Evolutionary conservation across 2,888 invertebrate species (phyloP), one percentile per base, ranked within the genome.

Genomic region (Bimastos eiseni): DNA sequence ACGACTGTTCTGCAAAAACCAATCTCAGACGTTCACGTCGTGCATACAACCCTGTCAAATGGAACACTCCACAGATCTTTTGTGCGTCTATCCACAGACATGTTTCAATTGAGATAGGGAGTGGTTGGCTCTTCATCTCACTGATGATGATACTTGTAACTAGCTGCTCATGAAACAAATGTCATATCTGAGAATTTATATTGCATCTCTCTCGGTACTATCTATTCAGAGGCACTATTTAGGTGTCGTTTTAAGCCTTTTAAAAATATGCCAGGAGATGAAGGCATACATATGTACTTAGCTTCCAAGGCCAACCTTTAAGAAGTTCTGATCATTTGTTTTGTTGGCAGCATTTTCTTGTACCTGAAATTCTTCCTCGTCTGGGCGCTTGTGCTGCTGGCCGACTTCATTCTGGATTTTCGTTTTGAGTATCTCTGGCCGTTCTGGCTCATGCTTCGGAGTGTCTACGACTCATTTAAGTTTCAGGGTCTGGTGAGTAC

Each of bases 371-470:
- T 98, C 96, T 96, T 98, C 94, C 96, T 98, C 96, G 96, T 98
- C 95, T 99, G 98, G 98, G 97, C 97, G 93, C 96, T 98, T 95
- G 98, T 99, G 94, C 97, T 98, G 95, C 96, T 98, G 96, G 98
- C 98, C 93, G 98, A 99, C 96, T 98, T 98, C 96, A 97, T 98
- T 96, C 96, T 98, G 96, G 99, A 99, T 96, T 98, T 99, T 96
- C 97, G 99, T 94, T 98, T 99, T 96, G 99, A 99, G 96, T 98
- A 98, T 96, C 96, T 99, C 95, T 99, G 98, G 98, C 99, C 99
- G 90, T 98, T 99, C 96, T 99, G 98, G 98, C 97, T 99, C 94
- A 96, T 99, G 94, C 96, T 98, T 93, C 97, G 98, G 96, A 98
- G 98, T 95, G 97, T 98, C 94, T 98, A 98, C 96, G 98, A 99